Evolutionary conservation across 2,113 vertebrate species (phyloP), one percentile per base, ranked within the genome.

Genomic region (Aphelocoma coerulescens): DNA sequence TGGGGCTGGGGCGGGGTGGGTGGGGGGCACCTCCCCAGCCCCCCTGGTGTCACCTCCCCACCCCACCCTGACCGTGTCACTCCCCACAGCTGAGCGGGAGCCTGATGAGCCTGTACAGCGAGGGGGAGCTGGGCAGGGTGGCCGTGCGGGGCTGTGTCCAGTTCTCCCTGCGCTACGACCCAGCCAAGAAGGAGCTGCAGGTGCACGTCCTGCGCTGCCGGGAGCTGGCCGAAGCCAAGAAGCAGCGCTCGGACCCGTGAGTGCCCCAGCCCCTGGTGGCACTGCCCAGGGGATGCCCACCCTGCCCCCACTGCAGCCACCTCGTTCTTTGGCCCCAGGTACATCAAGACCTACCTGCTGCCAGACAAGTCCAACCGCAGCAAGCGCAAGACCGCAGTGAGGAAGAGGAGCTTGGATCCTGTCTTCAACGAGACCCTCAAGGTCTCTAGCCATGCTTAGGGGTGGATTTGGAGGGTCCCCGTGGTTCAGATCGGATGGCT

Each of bases 271-370:
- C 62, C 82, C 16, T 3, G 3, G 2, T 1, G 17, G 35, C 13
- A 0, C 14, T 10, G 37, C 59, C 57, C 19, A 0, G 69, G 62
- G 0, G 4, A 3, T 23, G 85, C 76, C 77, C 66, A 1, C 1
- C 0, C 12, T 8, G 41, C 15, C 27, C 27, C 61, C 24, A 0
- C 4, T 1, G 41, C 54, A 16, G 6, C 54, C 79, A 5, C 5
- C 44, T 12, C 8, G 0, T 1, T 4, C 37, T 41, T 12, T 3
- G 71, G 44, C 24, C 39, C 46, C 97, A 99, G 99, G 94, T 99
- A 99, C 67, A 99, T 99, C 62, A 99, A 99, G 97, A 97, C 98
- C 17, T 99, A 99, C 97, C 98, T 99, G 39, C 98, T 99, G 82
- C 99, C 99, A 0, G 99, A 99, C 93, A 99, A 99, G 94, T 98